Base-by-base conservation (phyloP, 1,140 invertebrate species). In the Pogonognathellus flavescens region DNA sequence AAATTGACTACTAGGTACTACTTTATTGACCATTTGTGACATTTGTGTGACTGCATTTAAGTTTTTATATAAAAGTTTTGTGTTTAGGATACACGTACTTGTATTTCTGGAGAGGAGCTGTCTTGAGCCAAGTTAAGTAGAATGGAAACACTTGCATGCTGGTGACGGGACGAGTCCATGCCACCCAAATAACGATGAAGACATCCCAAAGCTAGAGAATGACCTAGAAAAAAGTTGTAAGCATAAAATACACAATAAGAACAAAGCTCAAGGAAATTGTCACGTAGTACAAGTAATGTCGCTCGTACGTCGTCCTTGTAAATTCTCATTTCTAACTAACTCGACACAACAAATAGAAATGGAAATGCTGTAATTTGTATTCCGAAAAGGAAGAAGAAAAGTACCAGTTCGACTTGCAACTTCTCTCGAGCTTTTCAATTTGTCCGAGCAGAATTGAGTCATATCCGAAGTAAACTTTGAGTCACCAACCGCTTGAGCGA, bases 91-190 rank as follows among this genome's bases (percentile, higher is more conserved):
- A 50, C 70, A 85, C 89, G 89, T 89, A 96, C 95, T 93, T 98
- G 97, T 41, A 98, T 96, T 89, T 96, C 94, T 16, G 96, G 95
- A 80, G 96, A 96, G 1, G 95, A 94, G 70, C 93, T 94, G 91
- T 99, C 98, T 92, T 99, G 97, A 0, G 97, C 97, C 5, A 99
- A 91, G 25, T 98, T 97, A 8, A 99, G 91, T 22, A 99, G 91
- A 89, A 99, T 98, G 70, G 96, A 97, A 85, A 99, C 96, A 90
- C 95, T 97, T 8, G 96, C 97, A 89, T 96, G 97, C 16, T 98
- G 92, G 92, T 98, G 96, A 89, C 98, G 96, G 84, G 95, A 95
- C 31, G 96, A 96, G 13, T 96, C 96, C 94, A 98, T 95, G 80
- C 96, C 95, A 72, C 97, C 96, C 18, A 95, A 94, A 91, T 97